Evolutionary conservation across 2,113 vertebrate species (phyloP).

Genomic region (Oryzias curvinotus): DNA sequence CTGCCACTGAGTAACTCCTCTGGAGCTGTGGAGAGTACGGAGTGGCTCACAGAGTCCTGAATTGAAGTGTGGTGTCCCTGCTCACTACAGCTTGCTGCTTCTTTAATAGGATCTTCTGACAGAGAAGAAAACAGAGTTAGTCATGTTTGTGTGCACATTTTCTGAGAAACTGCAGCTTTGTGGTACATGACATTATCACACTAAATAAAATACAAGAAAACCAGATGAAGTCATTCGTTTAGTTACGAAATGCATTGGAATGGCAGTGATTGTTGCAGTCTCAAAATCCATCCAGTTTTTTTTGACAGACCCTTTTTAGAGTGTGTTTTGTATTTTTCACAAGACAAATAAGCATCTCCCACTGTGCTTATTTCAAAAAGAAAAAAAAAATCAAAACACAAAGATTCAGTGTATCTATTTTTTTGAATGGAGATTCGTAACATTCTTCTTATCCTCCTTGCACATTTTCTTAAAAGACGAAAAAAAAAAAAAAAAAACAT

Average conservation of each 20-base stretch:
- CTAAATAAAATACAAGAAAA: constrained; percentile 32
- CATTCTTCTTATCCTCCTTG: too few relatives aligned
- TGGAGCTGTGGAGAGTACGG: not conserved
- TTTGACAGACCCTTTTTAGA: constrained; percentile 24
- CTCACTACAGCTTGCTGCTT: constrained; percentile 32
- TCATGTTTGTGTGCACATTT: constrained; percentile 35
- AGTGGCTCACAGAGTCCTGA: constrained; percentile 15
- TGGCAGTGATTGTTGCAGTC: constrained; percentile 20
- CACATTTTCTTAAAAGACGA: too few relatives aligned
- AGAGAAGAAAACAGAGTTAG: constrained; percentile 25
- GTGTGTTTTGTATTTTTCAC: not conserved
- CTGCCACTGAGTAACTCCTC: constrained; percentile 3
- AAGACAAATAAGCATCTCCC: too few relatives aligned
- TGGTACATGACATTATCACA: constrained; percentile 40
- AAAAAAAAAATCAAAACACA: too few relatives aligned
- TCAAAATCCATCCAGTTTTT: not conserved
- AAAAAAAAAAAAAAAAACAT: too few relatives aligned
- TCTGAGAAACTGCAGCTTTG: constrained; percentile 31
- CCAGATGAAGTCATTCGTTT: constrained; percentile 30
- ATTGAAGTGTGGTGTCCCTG: constrained; percentile 22
- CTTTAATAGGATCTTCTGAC: constrained; percentile 38
- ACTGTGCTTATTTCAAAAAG: too few relatives aligned
- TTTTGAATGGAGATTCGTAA: too few relatives aligned
- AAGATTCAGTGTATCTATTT: too few relatives aligned
- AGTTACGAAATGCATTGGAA: constrained; percentile 32